These are phyloP conservation scores for Trichacis sp. DNA, from an alignment of 2,888 invertebrate species.

Conservation along the genomic window DNA sequence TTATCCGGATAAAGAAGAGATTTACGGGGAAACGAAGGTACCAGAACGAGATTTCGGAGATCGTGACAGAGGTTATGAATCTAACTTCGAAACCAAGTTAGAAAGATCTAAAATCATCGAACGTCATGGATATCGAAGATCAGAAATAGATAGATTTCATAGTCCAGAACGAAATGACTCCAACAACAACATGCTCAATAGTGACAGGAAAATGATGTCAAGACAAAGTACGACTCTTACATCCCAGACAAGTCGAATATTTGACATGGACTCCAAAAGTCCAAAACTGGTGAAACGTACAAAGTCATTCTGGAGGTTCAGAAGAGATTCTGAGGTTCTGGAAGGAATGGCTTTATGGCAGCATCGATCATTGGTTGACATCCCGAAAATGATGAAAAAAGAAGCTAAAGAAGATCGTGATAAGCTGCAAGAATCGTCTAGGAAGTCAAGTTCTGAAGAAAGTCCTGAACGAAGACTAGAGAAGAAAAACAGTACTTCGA, in stretches of 20 bases:
- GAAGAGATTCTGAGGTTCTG: slow-evolving; percentile 80
- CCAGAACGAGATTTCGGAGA: slow-evolving; percentile 50
- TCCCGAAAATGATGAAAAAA: slow-evolving; percentile 72
- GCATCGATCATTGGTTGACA: slow-evolving; percentile 85
- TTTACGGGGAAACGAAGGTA: slow-evolving; percentile 59
- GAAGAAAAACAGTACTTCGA: slow-evolving; percentile 58
- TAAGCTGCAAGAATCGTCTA: slow-evolving; percentile 48
- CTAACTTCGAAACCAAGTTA: slow-evolving; percentile 66
- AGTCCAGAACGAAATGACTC: slow-evolving; percentile 56
- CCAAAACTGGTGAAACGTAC: slow-evolving; percentile 79
- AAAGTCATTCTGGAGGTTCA: slow-evolving; percentile 89
- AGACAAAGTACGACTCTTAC: slow-evolving; percentile 61
- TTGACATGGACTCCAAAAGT: slow-evolving; percentile 72
- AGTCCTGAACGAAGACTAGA: slow-evolving; percentile 47
- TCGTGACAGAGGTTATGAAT: slow-evolving; percentile 66
- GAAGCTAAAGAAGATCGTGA: slow-evolving; percentile 69
- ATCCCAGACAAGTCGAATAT: slow-evolving; percentile 54
- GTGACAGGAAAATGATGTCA: slow-evolving; percentile 71
- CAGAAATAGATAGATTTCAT: slow-evolving; percentile 29
- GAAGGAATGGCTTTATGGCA: slow-evolving; percentile 91
- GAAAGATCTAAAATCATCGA: slow-evolving; percentile 63
- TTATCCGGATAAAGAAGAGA: slow-evolving; percentile 64
- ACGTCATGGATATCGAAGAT: slow-evolving; percentile 45
- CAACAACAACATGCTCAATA: slow-evolving; percentile 63
- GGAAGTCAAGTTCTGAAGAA: slow-evolving; percentile 49